A percentile compares a stretch with the other conserved stretches of the same genome.
These are phyloP conservation scores for Argentina silus DNA, from an alignment of 2,797 vertebrate species.

Conservation along the genomic window DNA sequence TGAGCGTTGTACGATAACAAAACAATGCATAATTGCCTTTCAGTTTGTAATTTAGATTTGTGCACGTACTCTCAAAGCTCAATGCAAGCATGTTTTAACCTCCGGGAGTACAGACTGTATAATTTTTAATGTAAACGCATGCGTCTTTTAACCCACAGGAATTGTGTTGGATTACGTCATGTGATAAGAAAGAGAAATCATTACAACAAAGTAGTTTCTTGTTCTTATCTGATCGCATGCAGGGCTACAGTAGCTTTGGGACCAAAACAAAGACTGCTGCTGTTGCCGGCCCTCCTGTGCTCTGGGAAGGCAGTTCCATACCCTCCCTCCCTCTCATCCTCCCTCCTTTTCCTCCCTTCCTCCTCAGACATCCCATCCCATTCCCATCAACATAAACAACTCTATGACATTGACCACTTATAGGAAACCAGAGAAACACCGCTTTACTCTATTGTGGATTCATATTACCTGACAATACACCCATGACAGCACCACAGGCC, in stretches of 20 bases:
- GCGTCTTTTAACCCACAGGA: not conserved
- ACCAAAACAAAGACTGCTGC: conserved; percentile 4
- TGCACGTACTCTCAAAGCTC: not conserved
- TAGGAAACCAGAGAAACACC: not conserved
- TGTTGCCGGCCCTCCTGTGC: not conserved
- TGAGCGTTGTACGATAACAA: too few relatives aligned
- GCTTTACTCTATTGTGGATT: not conserved
- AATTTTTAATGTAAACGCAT: not conserved
- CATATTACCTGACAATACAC: not conserved
- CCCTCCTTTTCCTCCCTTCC: not conserved
- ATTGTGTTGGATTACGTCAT: not conserved
- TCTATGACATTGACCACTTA: conserved; percentile 1
- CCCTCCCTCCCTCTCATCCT: not conserved
- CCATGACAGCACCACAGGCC: not conserved
- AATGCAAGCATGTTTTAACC: not conserved
- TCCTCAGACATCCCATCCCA: not conserved
- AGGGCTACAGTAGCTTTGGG: not conserved
- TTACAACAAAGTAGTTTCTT: not conserved
- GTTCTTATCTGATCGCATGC: not conserved
- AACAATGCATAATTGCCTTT: not conserved
- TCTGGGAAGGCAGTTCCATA: not conserved
- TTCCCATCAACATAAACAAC: conserved; percentile 3
- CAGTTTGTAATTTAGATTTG: not conserved
- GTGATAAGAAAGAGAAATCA: conserved; percentile 1
- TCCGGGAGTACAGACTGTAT: not conserved